Conservation (phyloP, 2,888 invertebrate genomes). For the Tipula lateralis region DNA sequence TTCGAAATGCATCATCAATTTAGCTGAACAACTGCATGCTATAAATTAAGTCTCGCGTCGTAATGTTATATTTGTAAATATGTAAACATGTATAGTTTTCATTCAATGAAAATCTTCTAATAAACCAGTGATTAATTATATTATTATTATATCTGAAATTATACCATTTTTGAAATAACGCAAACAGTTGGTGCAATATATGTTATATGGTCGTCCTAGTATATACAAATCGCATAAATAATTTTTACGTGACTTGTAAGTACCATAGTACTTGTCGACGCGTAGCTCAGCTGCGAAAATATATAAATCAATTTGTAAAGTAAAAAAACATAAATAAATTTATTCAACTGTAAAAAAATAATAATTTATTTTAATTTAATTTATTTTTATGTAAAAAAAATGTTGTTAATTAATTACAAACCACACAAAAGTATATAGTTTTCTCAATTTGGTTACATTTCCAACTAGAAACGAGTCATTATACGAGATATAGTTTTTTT, state of each 20-base stretch:
- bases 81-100: neutral
- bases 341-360: neutral
- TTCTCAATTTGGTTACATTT: neutral
- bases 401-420: neutral
- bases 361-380: neutral
- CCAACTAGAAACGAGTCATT: neutral
- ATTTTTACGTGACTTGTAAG: neutral
- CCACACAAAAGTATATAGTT: neutral
- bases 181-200: neutral
- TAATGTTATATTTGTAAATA: neutral
- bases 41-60: neutral
- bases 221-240: neutral
- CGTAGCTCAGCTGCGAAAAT: neutral
- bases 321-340: neutral
- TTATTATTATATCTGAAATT: neutral
- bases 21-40: neutral
- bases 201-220: neutral
- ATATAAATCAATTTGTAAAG: neutral
- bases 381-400: neutral
- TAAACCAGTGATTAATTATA: neutral
- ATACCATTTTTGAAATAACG: neutral
- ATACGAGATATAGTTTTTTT: neutral
- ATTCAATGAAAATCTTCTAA: neutral
- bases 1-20: neutral
- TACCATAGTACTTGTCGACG: neutral